Evolutionary conservation across 2,888 invertebrate species (phyloP), one percentile per base, ranked within the genome.

Genomic region (Gastrophysa polygoni): DNA sequence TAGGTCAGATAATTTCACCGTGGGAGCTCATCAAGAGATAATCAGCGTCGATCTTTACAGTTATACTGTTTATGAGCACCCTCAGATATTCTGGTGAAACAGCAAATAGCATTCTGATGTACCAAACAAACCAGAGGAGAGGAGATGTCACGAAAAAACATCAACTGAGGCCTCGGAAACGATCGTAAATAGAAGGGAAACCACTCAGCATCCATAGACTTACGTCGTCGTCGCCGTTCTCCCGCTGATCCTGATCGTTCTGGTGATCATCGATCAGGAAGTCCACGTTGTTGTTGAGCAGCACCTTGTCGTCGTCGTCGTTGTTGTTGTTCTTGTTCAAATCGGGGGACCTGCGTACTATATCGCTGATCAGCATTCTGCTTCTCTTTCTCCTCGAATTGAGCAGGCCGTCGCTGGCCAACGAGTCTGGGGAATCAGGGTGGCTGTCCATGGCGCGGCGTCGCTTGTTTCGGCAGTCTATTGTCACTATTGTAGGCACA

Each of bases 241-340:
- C 72, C 6, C 73, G 73, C 50, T 76, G 75, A 48, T 78, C 78
- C 51, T 51, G 49, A 18, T 11, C 16, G 61, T 78, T 76, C 24
- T 68, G 73, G 2, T 80, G 80, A 17, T 80, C 81, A 47, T 82
- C 81, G 77, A 83, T 81, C 62, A 84, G 82, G 69, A 83, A 83
- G 10, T 79, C 77, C n/a, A 83, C 83, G 68, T 83, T 83, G 68
- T 81, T 81, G 69, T 79, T 82, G 73, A 32, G 32, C 32, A 32
- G 11, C 32, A 8, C 32, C 32, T 32, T 32, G 10, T 32, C 32
- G 32, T 32, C 32, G 32, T 32, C 32, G 67, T 83, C 83, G 68
- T 81, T 81, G 70, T 79, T 82, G 73, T 79, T 82, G 57, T 76
- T 77, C 61, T 78, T 79, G 61, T 71, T 76, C 18, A 78, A 69